A percentile compares a stretch with the other conserved stretches of the same genome.
Evolutionary conservation across 2,113 vertebrate species (phyloP).

Genomic region (Plecotus auritus): DNA sequence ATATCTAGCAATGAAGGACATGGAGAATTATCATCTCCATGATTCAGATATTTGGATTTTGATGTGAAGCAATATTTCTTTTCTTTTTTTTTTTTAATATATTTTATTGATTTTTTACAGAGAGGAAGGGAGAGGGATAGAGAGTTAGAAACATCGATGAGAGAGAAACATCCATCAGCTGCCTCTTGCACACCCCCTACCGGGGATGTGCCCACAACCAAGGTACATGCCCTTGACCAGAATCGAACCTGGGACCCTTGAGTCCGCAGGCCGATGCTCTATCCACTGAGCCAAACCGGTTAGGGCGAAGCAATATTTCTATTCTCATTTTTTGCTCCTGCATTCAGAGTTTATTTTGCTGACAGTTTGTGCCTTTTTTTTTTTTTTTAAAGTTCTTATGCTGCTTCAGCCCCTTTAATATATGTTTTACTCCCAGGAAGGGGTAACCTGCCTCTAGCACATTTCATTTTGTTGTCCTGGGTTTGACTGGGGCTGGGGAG

Average conservation of each 20-base stretch:
- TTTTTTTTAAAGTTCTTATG: slow-evolving; percentile 32
- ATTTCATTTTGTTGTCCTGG: slow-evolving; percentile 32
- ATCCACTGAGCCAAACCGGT: too few relatives aligned
- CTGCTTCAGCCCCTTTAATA: not conserved
- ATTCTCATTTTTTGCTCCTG: slow-evolving; percentile 20
- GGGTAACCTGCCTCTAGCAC: not conserved
- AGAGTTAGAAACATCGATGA: too few relatives aligned
- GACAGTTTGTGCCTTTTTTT: not conserved
- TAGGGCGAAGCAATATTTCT: not conserved
- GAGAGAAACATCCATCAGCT: too few relatives aligned
- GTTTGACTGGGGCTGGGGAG: slow-evolving; percentile 3
- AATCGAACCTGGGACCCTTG: too few relatives aligned
- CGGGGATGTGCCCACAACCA: too few relatives aligned
- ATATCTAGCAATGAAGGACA: not conserved
- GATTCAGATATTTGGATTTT: slow-evolving; percentile 26
- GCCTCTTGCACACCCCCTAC: too few relatives aligned
- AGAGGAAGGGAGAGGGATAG: too few relatives aligned
- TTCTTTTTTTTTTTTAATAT: slow-evolving; percentile 31
- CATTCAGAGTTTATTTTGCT: slow-evolving; percentile 29
- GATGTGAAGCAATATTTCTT: not conserved
- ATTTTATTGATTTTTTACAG: too few relatives aligned
- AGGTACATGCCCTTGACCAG: too few relatives aligned
- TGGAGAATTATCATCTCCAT: not conserved
- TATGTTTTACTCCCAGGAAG: slow-evolving; percentile 39
- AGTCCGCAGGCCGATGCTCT: too few relatives aligned